Base-by-base conservation (phyloP, 2,888 invertebrate genomes). In the Drosophila dives region DNA sequence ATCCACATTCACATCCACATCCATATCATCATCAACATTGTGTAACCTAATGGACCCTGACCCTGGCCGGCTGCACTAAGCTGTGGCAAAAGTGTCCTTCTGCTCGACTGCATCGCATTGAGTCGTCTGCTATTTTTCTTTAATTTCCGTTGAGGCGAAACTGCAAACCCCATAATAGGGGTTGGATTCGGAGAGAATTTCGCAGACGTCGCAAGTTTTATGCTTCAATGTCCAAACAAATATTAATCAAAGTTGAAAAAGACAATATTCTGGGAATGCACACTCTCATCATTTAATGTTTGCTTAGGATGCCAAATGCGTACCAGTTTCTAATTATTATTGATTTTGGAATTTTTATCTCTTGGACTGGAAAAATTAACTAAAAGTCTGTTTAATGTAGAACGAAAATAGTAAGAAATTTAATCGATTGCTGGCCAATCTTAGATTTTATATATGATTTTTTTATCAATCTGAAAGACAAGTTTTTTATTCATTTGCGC, bases 31-130 rank as follows among this genome's bases (percentile, higher is more conserved):
- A 89, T 86, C 81, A 86, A 89, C 90, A 88, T 86, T 88, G 90
- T 92, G 91, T 91, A 91, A 92, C 91, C 91, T 92, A 91, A 91
- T 91, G 78, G 90, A 80, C 87, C 85, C 90, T 92, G 91, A 91
- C 91, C 91, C 83, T 77, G 74, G 72, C 73, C 79, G 75, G 75
- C 74, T 72, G 83, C 81, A 75, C 80, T 89, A 90, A 89, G 89
- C 89, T 90, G 89, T 83, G 89, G 89, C 89, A 86, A 90, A 84
- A 89, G 83, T 90, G 79, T 80, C 83, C 75, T 89, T 73, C 77
- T 80, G 90, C 88, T 81, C 81, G 82, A 90, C 73, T 82, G 76
- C 70, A 48, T 61, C 29, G 34, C 58, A 63, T 40, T 72, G 53
- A 61, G 67, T 38, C 55, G 48, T 54, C 63, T 53, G 45, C 67